A percentile compares a stretch with the other conserved stretches of the same genome.
Evolutionary conservation across 2,113 vertebrate genomes (phyloP).

Genomic region (Galbula dea): DNA sequence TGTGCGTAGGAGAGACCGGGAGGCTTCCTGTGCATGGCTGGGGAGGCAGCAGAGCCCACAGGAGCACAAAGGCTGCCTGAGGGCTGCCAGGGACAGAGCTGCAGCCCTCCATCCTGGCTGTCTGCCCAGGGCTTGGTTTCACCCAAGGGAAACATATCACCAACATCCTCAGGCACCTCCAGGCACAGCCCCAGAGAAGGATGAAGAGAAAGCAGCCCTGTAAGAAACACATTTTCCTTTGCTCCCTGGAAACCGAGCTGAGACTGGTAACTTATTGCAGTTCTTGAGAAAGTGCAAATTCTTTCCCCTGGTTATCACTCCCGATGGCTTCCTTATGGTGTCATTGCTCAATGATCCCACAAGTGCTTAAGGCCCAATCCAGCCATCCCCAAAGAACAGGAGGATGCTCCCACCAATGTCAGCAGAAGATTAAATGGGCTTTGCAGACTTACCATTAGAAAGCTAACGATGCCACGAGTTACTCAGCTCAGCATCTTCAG

Average conservation of each 20-base stretch:
- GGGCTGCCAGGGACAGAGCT: neutral
- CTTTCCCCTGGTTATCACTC: neutral
- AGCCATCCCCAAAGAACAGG: neutral
- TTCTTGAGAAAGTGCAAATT: neutral
- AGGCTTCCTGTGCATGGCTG: neutral
- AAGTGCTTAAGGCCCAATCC: neutral
- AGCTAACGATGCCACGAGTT: neutral
- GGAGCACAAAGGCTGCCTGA: neutral
- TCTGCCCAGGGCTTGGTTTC: neutral
- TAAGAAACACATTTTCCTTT: neutral
- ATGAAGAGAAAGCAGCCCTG: neutral
- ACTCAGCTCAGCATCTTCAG: neutral
- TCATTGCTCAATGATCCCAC: neutral
- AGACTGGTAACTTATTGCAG: neutral
- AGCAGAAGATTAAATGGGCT: neutral
- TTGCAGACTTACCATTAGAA: neutral
- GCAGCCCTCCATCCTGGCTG: neutral
- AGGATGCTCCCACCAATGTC: neutral
- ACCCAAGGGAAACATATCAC: neutral
- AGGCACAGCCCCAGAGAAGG: neutral
- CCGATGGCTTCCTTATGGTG: neutral
- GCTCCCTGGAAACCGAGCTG: neutral
- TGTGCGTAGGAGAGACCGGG: neutral
- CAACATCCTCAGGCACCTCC: neutral
- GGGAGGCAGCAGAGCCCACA: neutral